phyloP scores from a whole-genome alignment of 2,797 vertebrate species.

The Mastacembelus armatus region DNA sequence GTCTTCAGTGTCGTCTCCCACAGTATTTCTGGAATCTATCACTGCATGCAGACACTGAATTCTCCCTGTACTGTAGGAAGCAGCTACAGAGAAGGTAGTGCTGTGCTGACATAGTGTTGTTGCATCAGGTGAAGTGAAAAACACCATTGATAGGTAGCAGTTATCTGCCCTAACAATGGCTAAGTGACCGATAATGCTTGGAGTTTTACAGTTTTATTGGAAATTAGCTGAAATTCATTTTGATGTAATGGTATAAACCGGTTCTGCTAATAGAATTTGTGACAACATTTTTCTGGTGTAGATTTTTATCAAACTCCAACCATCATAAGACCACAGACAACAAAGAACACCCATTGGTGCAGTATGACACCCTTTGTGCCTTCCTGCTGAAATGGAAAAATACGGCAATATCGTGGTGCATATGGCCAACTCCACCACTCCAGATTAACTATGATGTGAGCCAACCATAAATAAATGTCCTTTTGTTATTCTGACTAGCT shows the following conservation, averaged over 20 bases:
- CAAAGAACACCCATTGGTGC: slow-evolving; percentile 56
- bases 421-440: slow-evolving; percentile 36
- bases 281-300: neutral
- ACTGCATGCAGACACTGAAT: slow-evolving; percentile 64
- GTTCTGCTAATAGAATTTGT: neutral
- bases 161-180: slow-evolving; percentile 63
- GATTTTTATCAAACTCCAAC: slow-evolving; percentile 61
- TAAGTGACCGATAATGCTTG: slow-evolving; percentile 53
- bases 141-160: slow-evolving; percentile 68
- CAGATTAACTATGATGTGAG: slow-evolving; percentile 50
- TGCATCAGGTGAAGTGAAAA: slow-evolving; percentile 58
- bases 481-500: slow-evolving; percentile 40
- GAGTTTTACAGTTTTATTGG: slow-evolving; percentile 42
- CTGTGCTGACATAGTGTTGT: slow-evolving; percentile 60
- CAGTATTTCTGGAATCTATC: slow-evolving; percentile 46
- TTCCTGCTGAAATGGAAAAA: slow-evolving; percentile 59
- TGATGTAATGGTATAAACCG: neutral
- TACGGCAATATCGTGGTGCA: slow-evolving; percentile 16
- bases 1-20: slow-evolving; percentile 63
- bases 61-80: slow-evolving; percentile 45
- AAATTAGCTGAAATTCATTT: neutral
- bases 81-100: slow-evolving; percentile 42
- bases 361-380: slow-evolving; percentile 63
- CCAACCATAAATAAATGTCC: slow-evolving; percentile 52
- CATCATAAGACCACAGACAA: slow-evolving; percentile 62